A percentile compares a stretch with the other conserved stretches of the same genome.
Conservation (phyloP, 92 coral and sea anemone species). For the Muricea muricata region DNA sequence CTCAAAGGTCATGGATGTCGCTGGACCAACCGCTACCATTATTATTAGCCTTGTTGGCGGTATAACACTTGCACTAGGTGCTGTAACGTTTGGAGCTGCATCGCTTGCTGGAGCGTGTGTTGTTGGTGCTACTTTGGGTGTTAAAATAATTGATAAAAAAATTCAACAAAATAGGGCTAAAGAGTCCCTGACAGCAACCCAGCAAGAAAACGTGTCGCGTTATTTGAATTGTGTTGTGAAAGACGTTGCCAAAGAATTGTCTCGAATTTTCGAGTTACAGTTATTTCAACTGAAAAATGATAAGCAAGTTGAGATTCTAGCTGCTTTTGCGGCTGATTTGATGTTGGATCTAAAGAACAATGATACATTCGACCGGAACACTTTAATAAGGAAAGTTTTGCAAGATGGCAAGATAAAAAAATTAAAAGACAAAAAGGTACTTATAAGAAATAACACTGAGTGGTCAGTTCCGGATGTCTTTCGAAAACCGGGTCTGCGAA, state of each 20-base stretch:
- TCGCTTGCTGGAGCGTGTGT: not conserved
- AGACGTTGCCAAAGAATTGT: constrained; percentile 1
- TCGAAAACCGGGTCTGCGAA: constrained; percentile 3
- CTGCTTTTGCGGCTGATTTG: not conserved
- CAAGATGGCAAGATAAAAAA: not conserved
- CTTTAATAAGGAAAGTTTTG: not conserved
- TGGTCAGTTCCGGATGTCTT: not conserved
- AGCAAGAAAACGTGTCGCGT: not conserved
- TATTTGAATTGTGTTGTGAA: not conserved
- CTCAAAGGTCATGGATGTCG: not conserved
- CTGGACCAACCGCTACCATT: not conserved
- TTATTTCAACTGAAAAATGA: not conserved
- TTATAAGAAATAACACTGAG: not conserved
- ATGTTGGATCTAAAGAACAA: not conserved
- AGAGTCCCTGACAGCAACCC: not conserved
- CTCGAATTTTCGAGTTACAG: not conserved
- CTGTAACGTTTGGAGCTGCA: not conserved
- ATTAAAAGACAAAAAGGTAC: not conserved
- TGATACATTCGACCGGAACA: not conserved
- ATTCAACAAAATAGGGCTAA: not conserved
- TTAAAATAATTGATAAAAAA: not conserved
- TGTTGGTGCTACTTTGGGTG: not conserved
- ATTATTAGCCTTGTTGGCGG: not conserved
- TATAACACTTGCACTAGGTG: not conserved
- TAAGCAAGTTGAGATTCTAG: not conserved